A percentile compares a stretch with the other conserved stretches of the same genome.
phyloP scores from a whole-genome alignment of 2,113 vertebrate species.

The Trematomus loennbergii region DNA sequence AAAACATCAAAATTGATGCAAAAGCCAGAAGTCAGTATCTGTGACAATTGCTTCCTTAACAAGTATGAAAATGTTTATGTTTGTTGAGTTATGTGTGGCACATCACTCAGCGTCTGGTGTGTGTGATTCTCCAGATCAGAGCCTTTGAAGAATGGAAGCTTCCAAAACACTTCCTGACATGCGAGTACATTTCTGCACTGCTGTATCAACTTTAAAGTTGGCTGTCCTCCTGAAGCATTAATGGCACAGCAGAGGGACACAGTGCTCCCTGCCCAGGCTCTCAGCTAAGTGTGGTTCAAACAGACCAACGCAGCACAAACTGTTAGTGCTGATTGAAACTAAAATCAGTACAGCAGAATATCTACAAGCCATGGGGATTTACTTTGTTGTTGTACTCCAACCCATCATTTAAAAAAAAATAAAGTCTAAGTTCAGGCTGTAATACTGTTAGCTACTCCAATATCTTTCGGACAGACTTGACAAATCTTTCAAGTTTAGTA shows the following conservation, averaged over 20 bases:
- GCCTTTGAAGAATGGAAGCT: slow-evolving; percentile 56
- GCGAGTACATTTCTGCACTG: slow-evolving; percentile 33
- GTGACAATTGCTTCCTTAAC: not conserved
- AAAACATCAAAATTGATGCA: not conserved
- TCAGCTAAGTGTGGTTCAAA: slow-evolving; percentile 30
- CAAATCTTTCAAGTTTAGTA: not conserved
- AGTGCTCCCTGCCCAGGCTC: slow-evolving; percentile 6
- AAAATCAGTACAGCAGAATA: not conserved
- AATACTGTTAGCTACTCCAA: not conserved
- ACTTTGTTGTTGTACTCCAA: slow-evolving; percentile 1
- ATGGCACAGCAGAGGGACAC: slow-evolving; percentile 45
- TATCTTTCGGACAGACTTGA: not conserved
- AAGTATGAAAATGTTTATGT: slow-evolving; percentile 16
- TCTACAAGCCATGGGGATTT: not conserved
- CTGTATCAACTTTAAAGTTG: slow-evolving; percentile 70
- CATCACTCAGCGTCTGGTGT: slow-evolving; percentile 27
- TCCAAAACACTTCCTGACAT: slow-evolving; percentile 61
- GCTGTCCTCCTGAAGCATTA: slow-evolving; percentile 46
- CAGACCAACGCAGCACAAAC: slow-evolving; percentile 4
- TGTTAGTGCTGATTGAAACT: not conserved
- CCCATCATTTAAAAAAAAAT: not conserved
- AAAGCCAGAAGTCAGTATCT: not conserved
- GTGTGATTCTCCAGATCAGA: slow-evolving; percentile 54
- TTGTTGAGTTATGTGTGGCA: slow-evolving; percentile 24
- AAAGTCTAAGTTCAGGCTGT: not conserved